A percentile compares a stretch with the other conserved stretches of the same genome.
Conservation (phyloP, 2,888 invertebrate species). For the Tipula unca region DNA sequence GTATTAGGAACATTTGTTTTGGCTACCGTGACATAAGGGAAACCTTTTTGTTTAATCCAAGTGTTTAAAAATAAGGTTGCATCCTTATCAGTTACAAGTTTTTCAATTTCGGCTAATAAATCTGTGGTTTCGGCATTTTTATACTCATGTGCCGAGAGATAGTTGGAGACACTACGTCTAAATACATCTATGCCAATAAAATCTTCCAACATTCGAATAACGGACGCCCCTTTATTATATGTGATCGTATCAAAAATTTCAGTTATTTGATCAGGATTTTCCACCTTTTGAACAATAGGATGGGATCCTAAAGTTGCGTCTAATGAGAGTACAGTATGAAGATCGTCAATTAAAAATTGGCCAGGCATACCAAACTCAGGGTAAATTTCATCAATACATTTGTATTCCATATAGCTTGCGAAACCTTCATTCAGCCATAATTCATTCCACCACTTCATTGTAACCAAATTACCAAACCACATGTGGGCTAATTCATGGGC, state of each 20-base stretch:
- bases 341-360: conserved; percentile 61
- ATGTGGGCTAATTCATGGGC: conserved; percentile 93
- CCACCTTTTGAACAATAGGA: conserved; percentile 78
- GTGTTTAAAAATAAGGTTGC: conserved; percentile 48
- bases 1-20: conserved; percentile 38
- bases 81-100: conserved; percentile 46
- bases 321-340: conserved; percentile 62
- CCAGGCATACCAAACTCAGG: conserved; percentile 78
- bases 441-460: conserved; percentile 91
- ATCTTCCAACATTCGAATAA: conserved; percentile 81
- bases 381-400: conserved; percentile 60
- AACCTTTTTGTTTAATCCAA: conserved; percentile 85
- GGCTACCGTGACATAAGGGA: conserved; percentile 62
- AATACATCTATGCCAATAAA: conserved; percentile 64
- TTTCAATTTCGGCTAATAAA: conserved; percentile 50
- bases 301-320: conserved; percentile 81
- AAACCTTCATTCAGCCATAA: conserved; percentile 92
- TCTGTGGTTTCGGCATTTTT: conserved; percentile 74
- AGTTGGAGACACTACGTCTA: conserved; percentile 61
- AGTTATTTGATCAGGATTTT: conserved; percentile 81
- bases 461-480: conserved; percentile 92
- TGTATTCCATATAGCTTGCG: conserved; percentile 80
- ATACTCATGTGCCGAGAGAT: conserved; percentile 60
- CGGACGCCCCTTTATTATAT: conserved; percentile 85
- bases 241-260: conserved; percentile 87